phyloP scores from a whole-genome alignment of 2,888 invertebrate species.

The Spilarctia lutea region DNA sequence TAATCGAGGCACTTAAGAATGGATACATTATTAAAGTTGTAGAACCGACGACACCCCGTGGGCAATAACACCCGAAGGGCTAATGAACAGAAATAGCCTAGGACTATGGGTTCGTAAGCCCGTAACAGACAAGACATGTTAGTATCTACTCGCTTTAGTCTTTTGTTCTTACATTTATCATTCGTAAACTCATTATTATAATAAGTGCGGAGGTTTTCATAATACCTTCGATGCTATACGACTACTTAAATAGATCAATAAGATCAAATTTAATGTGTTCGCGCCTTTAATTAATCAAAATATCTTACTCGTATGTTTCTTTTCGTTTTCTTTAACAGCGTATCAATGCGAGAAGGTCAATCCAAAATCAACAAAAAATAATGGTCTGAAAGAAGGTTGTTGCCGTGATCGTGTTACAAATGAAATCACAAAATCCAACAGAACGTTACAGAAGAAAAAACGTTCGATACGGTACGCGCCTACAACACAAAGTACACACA shows the following conservation, averaged over 20 bases:
- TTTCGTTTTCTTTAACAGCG: constrained; percentile 55
- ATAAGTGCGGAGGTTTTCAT: too few relatives aligned
- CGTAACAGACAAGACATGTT: too few relatives aligned
- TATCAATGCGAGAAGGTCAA: constrained; percentile 54
- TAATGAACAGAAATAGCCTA: too few relatives aligned
- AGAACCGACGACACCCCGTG: constrained; percentile 92
- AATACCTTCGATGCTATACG: background rate
- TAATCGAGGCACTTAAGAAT: constrained; percentile 87
- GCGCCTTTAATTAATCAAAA: background rate
- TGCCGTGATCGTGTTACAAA: constrained; percentile 13
- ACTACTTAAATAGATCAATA: too few relatives aligned
- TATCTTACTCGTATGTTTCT: too few relatives aligned
- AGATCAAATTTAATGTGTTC: background rate
- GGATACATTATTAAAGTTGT: constrained; percentile 92
- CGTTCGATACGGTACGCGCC: too few relatives aligned
- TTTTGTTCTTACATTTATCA: too few relatives aligned
- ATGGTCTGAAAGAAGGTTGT: constrained; percentile 32
- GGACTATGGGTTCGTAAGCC: too few relatives aligned
- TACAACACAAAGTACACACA: background rate
- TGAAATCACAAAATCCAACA: background rate
- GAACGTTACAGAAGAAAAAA: too few relatives aligned
- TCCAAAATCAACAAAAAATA: constrained; percentile 58
- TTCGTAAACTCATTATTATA: too few relatives aligned
- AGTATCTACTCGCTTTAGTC: too few relatives aligned
- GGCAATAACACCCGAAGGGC: constrained; percentile 77